Evolutionary conservation across 2,888 invertebrate species (phyloP).

Genomic region (Odiellus spinosus): DNA sequence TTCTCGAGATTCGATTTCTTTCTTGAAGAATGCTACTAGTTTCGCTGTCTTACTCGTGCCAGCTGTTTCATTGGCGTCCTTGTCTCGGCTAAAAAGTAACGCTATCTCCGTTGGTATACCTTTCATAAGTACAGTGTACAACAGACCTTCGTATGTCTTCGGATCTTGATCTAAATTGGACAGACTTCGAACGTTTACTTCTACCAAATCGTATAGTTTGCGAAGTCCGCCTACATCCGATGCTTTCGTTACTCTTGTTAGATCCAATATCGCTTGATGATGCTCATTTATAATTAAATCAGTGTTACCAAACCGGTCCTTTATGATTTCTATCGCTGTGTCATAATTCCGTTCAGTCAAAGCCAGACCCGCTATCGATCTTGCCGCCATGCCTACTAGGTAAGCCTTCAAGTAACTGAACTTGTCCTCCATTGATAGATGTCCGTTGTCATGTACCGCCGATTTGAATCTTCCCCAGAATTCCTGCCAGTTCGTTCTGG

Average conservation of each 20-base stretch:
- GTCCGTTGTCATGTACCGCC: slow-evolving; percentile 1
- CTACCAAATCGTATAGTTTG: slow-evolving; percentile 3
- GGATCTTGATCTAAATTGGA: not conserved
- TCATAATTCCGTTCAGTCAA: slow-evolving; percentile 4
- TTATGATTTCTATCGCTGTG: not conserved
- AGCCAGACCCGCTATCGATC: not conserved
- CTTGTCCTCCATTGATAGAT: not conserved
- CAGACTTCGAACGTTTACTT: slow-evolving; percentile 1
- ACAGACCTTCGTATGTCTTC: not conserved
- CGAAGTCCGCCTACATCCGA: not conserved
- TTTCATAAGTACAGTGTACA: not conserved
- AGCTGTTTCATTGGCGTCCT: too few species aligned
- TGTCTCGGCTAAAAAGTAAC: too few species aligned
- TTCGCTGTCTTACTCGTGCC: too few species aligned
- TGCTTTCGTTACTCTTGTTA: not conserved
- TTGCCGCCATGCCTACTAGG: not conserved
- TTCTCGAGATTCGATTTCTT: too few species aligned
- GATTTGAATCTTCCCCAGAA: slow-evolving; percentile 3
- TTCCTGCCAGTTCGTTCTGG: not conserved
- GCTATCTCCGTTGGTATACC: too few species aligned
- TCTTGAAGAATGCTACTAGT: too few species aligned
- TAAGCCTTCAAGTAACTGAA: slow-evolving; percentile 4
- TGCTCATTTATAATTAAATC: slow-evolving; percentile 2
- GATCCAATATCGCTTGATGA: not conserved
- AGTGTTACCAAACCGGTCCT: slow-evolving; percentile 1